Conservation (phyloP, 2,797 vertebrate genomes). For the Euthynnus affinis region DNA sequence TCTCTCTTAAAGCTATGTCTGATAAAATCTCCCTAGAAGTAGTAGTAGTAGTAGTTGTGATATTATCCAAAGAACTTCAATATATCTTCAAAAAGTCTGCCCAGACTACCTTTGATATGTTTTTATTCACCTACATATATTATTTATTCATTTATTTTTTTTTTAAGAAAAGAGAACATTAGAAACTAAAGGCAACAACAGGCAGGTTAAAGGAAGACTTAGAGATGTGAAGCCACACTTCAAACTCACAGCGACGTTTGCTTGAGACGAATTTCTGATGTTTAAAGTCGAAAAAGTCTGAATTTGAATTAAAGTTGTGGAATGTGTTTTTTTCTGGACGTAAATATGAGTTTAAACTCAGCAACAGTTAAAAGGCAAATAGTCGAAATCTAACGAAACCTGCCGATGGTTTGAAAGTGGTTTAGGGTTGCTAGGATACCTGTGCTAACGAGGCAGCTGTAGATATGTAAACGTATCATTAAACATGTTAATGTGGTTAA, state of each 20-base stretch:
- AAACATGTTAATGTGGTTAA: background rate
- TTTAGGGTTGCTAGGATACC: too few relatives aligned
- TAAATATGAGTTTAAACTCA: background rate
- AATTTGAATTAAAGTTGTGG: background rate
- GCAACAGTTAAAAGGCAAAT: background rate
- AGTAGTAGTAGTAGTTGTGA: constrained; percentile 51
- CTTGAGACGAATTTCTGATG: constrained; percentile 23
- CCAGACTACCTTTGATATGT: constrained; percentile 84
- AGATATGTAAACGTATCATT: background rate
- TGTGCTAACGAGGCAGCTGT: too few relatives aligned
- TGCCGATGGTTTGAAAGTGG: background rate
- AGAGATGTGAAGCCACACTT: constrained; percentile 39
- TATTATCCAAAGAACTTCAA: constrained; percentile 75
- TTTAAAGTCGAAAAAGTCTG: background rate
- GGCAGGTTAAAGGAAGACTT: constrained; percentile 81
- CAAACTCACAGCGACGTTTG: constrained; percentile 10
- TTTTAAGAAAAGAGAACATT: constrained; percentile 77
- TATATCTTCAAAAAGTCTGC: constrained; percentile 76
- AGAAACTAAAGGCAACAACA: constrained; percentile 88
- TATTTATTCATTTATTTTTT: constrained; percentile 33
- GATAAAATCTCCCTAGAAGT: constrained; percentile 77
- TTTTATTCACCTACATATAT: constrained; percentile 71
- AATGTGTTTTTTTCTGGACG: background rate
- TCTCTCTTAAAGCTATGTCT: constrained; percentile 84
- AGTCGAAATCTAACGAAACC: background rate